These are phyloP conservation scores for Oxyscelio sp. DNA, from an alignment of 2,888 invertebrate genomes.

Conservation along the genomic window DNA sequence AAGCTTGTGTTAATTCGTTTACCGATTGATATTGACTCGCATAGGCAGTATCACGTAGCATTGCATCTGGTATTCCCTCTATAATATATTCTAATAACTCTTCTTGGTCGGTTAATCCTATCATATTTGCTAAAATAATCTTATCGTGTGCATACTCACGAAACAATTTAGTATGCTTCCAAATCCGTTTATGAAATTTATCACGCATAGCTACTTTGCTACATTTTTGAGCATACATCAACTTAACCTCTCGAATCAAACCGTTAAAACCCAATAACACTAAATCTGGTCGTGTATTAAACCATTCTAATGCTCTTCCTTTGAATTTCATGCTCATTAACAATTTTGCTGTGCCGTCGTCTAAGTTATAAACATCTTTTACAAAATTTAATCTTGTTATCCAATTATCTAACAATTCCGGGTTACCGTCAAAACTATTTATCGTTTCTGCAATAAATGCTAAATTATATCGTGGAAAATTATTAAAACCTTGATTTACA, in stretches of 20 bases:
- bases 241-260: background rate
- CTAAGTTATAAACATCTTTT: slow-evolving; percentile 13
- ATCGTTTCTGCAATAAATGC: too few species aligned
- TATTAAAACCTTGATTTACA: too few species aligned
- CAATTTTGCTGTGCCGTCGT: slow-evolving; percentile 1
- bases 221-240: slow-evolving; percentile 10
- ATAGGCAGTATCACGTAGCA: slow-evolving; percentile 5
- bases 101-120: background rate
- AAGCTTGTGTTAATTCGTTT: slow-evolving; percentile 4
- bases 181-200: slow-evolving; percentile 3
- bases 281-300: slow-evolving; percentile 11
- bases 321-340: slow-evolving; percentile 16
- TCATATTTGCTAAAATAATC: slow-evolving; percentile 4
- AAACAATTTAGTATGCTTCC: slow-evolving; percentile 6
- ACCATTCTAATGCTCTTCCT: slow-evolving; percentile 6
- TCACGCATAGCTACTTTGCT: slow-evolving; percentile 3
- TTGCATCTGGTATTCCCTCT: slow-evolving; percentile 9
- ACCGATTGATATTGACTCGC: background rate
- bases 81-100: slow-evolving; percentile 6
- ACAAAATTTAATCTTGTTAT: too few species aligned
- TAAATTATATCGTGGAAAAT: too few species aligned
- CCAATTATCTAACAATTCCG: too few species aligned
- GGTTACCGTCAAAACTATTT: too few species aligned
- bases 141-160: slow-evolving; percentile 8
- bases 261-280: slow-evolving; percentile 3